Evolutionary conservation across 2,888 invertebrate genomes (phyloP).

Genomic region (Ochlodes sylvanus): DNA sequence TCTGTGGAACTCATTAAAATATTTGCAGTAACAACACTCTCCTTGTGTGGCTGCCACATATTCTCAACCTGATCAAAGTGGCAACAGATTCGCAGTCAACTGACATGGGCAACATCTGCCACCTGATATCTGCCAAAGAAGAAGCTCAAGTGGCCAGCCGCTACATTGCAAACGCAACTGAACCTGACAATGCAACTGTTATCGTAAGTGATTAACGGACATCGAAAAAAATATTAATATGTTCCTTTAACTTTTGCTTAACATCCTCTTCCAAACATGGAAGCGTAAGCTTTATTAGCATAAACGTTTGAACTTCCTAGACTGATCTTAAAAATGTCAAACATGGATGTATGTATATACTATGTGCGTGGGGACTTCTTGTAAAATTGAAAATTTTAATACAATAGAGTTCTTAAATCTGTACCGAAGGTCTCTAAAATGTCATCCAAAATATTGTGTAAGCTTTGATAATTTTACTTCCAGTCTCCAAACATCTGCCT

Average conservation of each 20-base stretch:
- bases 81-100: conserved; percentile 53
- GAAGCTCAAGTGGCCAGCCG: conserved; percentile 28
- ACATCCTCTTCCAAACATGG: no score
- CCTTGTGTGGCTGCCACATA: conserved; percentile 84
- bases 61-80: conserved; percentile 76
- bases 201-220: conserved; percentile 40
- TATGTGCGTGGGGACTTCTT: no score
- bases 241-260: no score
- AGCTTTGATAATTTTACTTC: conserved; percentile 44
- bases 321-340: no score
- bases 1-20: not conserved
- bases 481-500: conserved; percentile 74
- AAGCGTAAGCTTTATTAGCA: no score
- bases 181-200: conserved; percentile 40
- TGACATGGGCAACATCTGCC: conserved; percentile 63
- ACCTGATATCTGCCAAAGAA: conserved; percentile 57
- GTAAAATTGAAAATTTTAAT: no score
- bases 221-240: no score
- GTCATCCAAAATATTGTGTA: no score
- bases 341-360: no score
- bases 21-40: conserved; percentile 80
- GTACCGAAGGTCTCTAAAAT: no score
- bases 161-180: conserved; percentile 37
- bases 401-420: no score
- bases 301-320: no score